Evolutionary conservation across 2,113 vertebrate genomes (phyloP).

Genomic region (Brachypteracias leptosomus): DNA sequence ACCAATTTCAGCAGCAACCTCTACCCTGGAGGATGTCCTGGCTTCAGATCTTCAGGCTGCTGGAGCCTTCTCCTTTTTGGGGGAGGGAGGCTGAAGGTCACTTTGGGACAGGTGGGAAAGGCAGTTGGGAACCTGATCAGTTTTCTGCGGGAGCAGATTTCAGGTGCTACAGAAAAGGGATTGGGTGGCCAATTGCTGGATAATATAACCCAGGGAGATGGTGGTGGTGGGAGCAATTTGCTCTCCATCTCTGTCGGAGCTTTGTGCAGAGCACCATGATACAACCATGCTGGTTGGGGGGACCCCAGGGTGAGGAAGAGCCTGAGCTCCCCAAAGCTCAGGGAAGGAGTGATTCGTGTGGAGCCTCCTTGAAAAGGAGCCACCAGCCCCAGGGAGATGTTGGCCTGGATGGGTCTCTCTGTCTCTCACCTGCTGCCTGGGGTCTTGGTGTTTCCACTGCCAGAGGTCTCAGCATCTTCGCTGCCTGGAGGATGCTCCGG

Average conservation of each 20-base stretch:
- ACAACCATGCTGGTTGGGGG: neutral
- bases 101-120: neutral
- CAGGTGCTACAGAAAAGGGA: neutral
- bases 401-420: neutral
- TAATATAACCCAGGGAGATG: neutral
- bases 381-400: neutral
- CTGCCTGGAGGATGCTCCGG: neutral
- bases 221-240: fast-evolving
- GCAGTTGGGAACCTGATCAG: neutral
- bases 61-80: neutral
- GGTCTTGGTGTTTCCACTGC: neutral
- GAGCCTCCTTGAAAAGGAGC: neutral
- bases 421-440: fast-evolving
- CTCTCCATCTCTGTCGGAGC: neutral
- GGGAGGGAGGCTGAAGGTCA: neutral
- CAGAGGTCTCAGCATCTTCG: no score
- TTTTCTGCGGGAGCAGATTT: neutral
- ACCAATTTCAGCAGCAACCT: neutral
- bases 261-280: neutral
- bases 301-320: neutral
- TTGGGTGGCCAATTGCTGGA: neutral
- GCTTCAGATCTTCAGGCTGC: neutral
- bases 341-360: neutral
- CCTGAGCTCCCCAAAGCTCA: neutral
- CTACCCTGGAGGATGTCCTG: neutral